Conservation (phyloP, 2,113 vertebrate genomes). For the Phyllopteryx taeniolatus region DNA sequence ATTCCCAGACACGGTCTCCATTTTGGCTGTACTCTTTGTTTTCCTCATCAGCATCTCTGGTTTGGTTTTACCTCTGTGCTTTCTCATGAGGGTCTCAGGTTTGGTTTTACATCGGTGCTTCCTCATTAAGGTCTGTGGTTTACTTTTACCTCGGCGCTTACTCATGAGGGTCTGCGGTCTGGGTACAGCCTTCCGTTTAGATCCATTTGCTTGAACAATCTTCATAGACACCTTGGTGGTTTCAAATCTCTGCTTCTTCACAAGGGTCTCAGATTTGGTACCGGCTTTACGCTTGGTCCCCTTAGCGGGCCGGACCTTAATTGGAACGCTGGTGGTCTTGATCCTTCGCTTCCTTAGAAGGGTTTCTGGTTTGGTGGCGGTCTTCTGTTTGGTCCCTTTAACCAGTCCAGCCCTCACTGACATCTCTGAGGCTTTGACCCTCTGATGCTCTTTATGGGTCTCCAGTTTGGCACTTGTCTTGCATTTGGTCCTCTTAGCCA, state of each 20-base stretch:
- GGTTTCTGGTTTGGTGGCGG: background rate
- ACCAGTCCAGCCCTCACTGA: background rate
- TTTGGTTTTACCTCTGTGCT: background rate
- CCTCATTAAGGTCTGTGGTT: background rate
- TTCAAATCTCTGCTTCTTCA: conserved; percentile 4
- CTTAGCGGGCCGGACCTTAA: background rate
- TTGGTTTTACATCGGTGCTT: background rate
- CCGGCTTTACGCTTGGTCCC: conserved; percentile 1
- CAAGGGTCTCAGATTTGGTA: background rate
- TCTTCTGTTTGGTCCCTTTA: background rate
- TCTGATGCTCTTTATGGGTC: background rate
- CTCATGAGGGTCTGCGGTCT: background rate
- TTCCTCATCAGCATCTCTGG: background rate
- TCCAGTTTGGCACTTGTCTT: background rate
- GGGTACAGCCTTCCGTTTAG: background rate
- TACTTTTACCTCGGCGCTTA: background rate
- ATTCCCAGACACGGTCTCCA: background rate
- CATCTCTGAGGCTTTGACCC: background rate
- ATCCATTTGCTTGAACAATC: background rate
- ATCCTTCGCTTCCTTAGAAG: background rate
- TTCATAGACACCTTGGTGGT: conserved; percentile 1
- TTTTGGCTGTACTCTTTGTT: background rate
- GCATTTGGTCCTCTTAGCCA: background rate
- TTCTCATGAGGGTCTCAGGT: background rate
- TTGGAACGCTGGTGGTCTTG: background rate